Evolutionary conservation across 2,113 vertebrate genomes (phyloP), one percentile per base, ranked within the genome.

Genomic region (Bubo blakistoni): DNA sequence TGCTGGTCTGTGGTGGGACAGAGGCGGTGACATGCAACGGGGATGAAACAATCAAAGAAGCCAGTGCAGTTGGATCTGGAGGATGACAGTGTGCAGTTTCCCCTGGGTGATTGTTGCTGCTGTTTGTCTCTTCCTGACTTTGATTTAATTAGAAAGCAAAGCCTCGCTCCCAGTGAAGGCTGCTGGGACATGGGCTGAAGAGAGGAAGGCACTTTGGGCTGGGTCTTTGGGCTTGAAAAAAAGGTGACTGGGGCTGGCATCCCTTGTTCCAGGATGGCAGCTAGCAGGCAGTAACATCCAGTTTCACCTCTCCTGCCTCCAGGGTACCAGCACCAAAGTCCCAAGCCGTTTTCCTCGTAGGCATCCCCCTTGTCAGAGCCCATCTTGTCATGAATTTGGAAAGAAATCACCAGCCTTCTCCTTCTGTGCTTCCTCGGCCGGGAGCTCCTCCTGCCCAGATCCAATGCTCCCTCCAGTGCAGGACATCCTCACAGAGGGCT

Each of bases 271-370:
- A 4, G 40, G 40, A 22, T 10, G 47, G 46, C 1, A 12, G 10
- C 71, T 17, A 6, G 59, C 34, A 14, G 46, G 63, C 5, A 8
- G 44, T 24, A 8, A 10, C 32, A 11, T 17, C 24, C 19, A 6
- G 62, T 20, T 9, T 3, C 1, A 2, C 25, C 38, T 26, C 73
- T 46, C 27, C 40, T 1, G 1, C 57, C 40, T 4, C 19, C 0
- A 2, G 58, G 13, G n/a, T 40, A 47, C 59, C 22, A 25, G 54
- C 87, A 34, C 27, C 32, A 4, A 22, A 5, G 11, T 51, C 51
- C 51, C 59, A 7, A 34, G 49, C 38, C 1, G 0, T 46, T 51
- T 52, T 16, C 38, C 32, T 34, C 1, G 8, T 4, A 18, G 12
- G 61, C 26, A 14, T 34, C 38, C 18, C 38, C 15, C 9, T 67